Percentiles rank a stretch among this genome's conserved stretches.
Evolutionary conservation across 2,797 vertebrate species (phyloP).

Genomic region (Staurois parvus): DNA sequence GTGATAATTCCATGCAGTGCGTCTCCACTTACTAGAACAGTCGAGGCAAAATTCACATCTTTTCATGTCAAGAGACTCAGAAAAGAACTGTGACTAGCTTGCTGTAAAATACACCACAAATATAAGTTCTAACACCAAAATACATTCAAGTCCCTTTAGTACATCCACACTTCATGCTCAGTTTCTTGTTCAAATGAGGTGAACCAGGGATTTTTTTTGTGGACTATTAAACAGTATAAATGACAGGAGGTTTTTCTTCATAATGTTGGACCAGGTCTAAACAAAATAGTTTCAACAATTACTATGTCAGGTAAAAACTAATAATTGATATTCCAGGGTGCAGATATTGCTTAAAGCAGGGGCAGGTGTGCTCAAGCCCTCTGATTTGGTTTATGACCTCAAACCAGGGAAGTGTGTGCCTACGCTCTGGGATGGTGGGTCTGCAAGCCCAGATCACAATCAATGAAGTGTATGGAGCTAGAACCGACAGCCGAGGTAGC

Average conservation of each 20-base stretch:
- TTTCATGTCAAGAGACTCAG: constrained; percentile 49
- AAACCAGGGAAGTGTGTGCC: no score
- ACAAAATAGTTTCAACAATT: background rate
- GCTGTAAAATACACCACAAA: constrained; percentile 30
- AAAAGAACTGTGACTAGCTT: constrained; percentile 52
- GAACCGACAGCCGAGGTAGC: no score
- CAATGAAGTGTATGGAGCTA: no score
- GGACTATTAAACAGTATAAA: background rate
- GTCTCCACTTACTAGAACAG: constrained; percentile 46
- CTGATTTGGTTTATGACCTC: no score
- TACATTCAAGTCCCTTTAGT: background rate
- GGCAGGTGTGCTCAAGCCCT: no score
- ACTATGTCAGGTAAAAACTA: background rate
- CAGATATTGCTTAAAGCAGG: no score
- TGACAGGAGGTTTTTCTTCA: background rate
- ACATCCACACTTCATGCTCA: background rate
- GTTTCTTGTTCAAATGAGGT: constrained; percentile 16
- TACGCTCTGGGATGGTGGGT: no score
- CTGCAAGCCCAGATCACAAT: no score
- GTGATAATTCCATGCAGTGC: constrained; percentile 60
- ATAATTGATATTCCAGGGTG: no score
- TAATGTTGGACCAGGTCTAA: background rate
- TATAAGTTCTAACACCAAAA: constrained; percentile 25
- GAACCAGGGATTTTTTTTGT: constrained; percentile 1
- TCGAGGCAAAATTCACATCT: constrained; percentile 55